Percentiles rank a stretch among this genome's conserved stretches.
Conservation (phyloP, 2,888 invertebrate species). For the Leptinotarsa rubiginosa region DNA sequence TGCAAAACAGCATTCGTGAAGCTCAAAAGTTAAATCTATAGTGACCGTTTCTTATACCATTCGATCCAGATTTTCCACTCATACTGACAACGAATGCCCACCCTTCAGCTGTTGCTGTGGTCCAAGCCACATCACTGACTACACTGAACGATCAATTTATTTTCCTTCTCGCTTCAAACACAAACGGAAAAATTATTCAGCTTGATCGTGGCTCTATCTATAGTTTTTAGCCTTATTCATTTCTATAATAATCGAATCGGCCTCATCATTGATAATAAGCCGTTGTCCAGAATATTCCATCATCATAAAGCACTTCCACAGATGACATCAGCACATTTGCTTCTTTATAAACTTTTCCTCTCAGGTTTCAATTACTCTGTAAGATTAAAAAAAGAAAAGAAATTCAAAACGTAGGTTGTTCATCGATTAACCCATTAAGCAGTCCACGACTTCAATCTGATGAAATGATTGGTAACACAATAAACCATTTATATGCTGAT, state of each 20-base stretch:
- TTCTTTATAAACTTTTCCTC: background rate
- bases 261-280: background rate
- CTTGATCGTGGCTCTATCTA: background rate
- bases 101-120: background rate
- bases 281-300: background rate
- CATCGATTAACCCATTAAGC: background rate
- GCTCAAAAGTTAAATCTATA: background rate
- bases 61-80: background rate
- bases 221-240: too few species aligned
- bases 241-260: too few species aligned
- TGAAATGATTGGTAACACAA: background rate
- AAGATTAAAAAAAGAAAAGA: background rate
- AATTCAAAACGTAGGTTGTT: background rate
- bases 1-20: background rate
- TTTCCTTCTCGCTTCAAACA: too few species aligned
- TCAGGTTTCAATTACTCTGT: background rate
- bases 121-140: background rate
- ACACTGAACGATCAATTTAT: background rate
- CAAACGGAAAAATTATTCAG: background rate
- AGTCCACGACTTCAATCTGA: background rate
- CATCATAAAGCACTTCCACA: background rate
- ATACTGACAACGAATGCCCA: background rate
- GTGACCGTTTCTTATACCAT: background rate
- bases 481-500: background rate
- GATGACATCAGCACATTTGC: background rate